These are phyloP conservation scores for Choristoneura fumiferana DNA, from an alignment of 1,140 invertebrate species.

Conservation along the genomic window DNA sequence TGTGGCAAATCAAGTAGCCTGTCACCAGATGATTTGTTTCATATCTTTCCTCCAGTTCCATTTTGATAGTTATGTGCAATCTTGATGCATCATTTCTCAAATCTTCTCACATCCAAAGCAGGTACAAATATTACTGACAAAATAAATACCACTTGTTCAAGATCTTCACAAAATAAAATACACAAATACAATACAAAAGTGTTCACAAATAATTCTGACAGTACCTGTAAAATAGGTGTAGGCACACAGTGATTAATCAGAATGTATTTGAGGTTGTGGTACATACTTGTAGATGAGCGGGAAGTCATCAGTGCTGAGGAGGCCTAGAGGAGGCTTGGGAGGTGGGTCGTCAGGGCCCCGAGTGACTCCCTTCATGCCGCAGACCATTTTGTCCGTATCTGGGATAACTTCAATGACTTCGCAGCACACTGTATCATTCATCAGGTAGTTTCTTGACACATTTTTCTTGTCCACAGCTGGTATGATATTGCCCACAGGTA, in stretches of 20 bases:
- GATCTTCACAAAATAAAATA: conserved; percentile 38
- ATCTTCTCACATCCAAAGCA: conserved; percentile 13
- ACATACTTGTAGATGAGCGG: conserved; percentile 93
- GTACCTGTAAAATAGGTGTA: conserved; percentile 55
- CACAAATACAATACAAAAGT: conserved; percentile 36
- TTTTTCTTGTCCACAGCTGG: conserved; percentile 90
- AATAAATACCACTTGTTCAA: conserved; percentile 38
- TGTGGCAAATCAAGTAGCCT: conserved; percentile 4
- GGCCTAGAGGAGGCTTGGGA: conserved; percentile 86
- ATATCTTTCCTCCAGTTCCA: conserved; percentile 3
- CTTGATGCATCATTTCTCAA: background rate
- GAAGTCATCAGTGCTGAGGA: conserved; percentile 91
- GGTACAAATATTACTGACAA: conserved; percentile 18
- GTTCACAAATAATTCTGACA: conserved; percentile 21
- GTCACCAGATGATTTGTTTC: conserved; percentile 12
- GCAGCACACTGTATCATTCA: conserved; percentile 91
- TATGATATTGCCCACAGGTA: conserved; percentile 84
- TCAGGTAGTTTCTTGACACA: conserved; percentile 86
- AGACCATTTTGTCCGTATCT: conserved; percentile 91
- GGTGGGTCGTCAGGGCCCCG: conserved; percentile 82
- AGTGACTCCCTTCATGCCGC: conserved; percentile 89
- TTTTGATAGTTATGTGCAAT: background rate
- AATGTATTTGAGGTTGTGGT: conserved; percentile 25
- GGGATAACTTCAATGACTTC: conserved; percentile 92
- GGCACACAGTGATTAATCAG: conserved; percentile 33